These are phyloP conservation scores for Drosophila arizonae DNA, from an alignment of 1,140 invertebrate genomes.

Conservation along the genomic window DNA sequence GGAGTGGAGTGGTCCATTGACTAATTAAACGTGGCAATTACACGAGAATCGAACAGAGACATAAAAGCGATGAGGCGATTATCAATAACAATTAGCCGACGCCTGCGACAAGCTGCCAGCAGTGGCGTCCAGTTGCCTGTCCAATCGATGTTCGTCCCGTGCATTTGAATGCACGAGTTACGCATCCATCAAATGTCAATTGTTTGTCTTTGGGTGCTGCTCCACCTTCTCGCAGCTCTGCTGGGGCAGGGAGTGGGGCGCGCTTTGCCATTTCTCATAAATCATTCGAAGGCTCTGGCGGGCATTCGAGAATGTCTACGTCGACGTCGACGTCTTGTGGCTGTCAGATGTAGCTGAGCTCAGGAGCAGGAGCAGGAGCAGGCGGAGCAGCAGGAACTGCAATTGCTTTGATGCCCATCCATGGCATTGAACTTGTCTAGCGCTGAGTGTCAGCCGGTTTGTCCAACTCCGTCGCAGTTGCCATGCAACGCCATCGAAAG, in stretches of 20 bases:
- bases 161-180: constrained; percentile 79
- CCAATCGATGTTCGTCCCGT: constrained; percentile 50
- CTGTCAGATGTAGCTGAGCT: constrained; percentile 44
- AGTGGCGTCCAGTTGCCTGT: constrained; percentile 39
- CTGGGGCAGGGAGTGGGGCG: constrained; percentile 3
- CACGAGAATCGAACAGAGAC: constrained; percentile 45
- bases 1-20: constrained; percentile 35
- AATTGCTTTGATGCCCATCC: constrained; percentile 69
- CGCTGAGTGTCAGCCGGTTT: constrained; percentile 49
- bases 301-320: constrained; percentile 34
- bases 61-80: constrained; percentile 50
- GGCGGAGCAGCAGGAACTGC: neutral
- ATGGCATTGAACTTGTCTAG: constrained; percentile 75
- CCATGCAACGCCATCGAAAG: constrained; percentile 16
- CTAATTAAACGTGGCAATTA: constrained; percentile 66
- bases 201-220: constrained; percentile 76
- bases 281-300: constrained; percentile 67
- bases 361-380: neutral
- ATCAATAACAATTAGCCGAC: constrained; percentile 79
- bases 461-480: constrained; percentile 40
- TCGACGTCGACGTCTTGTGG: constrained; percentile 49
- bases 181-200: constrained; percentile 81
- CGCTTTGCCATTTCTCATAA: constrained; percentile 71
- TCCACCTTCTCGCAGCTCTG: constrained; percentile 49
- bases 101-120: constrained; percentile 48